phyloP scores from a whole-genome alignment of 2,888 invertebrate genomes.

The Branchinecta sandiegonensis region DNA sequence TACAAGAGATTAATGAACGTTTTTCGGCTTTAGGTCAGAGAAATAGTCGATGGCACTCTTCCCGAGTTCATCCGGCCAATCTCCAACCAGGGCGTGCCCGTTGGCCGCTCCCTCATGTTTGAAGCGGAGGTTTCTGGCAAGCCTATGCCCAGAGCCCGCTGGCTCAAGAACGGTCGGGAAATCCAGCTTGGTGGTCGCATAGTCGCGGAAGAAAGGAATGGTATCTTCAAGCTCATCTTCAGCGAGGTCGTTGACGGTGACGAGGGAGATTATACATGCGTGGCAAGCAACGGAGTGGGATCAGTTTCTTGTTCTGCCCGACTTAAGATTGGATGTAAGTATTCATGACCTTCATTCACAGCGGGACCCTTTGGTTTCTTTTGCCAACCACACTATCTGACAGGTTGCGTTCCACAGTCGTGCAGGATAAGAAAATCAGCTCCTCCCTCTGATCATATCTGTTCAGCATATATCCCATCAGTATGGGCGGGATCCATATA shows the following conservation, averaged over 20 bases:
- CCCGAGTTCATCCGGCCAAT: constrained; percentile 75
- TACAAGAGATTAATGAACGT: constrained; percentile 13
- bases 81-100: constrained; percentile 56
- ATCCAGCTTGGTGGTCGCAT: constrained; percentile 53
- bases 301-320: constrained; percentile 72
- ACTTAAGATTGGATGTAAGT: constrained; percentile 75
- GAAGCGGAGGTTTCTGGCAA: constrained; percentile 81
- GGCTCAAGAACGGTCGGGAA: constrained; percentile 83
- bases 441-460: no score
- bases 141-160: constrained; percentile 70
- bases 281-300: constrained; percentile 83
- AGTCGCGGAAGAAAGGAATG: constrained; percentile 47
- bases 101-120: constrained; percentile 61
- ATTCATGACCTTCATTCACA: not conserved
- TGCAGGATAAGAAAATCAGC: no score
- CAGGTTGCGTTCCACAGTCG: no score
- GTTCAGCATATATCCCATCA: no score
- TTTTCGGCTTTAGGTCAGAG: constrained; percentile 48
- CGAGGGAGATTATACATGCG: constrained; percentile 91
- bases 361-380: no score
- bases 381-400: no score
- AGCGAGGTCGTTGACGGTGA: constrained; percentile 76
- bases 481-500: no score
- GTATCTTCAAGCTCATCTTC: constrained; percentile 69
- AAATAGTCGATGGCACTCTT: constrained; percentile 72